Evolutionary conservation across 1,140 invertebrate species (phyloP).

Genomic region (Drosophila suzukii): DNA sequence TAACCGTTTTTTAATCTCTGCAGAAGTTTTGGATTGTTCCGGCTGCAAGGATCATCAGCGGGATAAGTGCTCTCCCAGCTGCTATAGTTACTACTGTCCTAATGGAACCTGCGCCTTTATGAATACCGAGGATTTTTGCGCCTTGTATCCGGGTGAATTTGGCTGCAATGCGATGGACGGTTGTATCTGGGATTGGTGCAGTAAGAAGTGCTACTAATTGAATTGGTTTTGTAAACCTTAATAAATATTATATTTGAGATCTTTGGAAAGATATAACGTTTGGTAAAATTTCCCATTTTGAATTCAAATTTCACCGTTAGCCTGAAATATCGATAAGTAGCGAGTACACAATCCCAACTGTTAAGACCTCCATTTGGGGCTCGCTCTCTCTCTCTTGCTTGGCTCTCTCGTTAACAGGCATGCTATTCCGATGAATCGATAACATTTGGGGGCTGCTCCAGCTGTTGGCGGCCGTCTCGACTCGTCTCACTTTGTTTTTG

Average conservation of each 20-base stretch:
- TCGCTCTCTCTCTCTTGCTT: not conserved
- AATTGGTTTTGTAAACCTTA: not conserved
- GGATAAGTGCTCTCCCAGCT: slow-evolving; percentile 53
- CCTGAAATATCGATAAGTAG: not conserved
- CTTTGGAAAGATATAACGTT: not conserved
- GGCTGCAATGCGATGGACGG: slow-evolving; percentile 60
- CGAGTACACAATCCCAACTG: not conserved
- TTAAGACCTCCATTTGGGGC: not conserved
- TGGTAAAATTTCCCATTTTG: not conserved
- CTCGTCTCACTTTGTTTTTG: slow-evolving; percentile 11
- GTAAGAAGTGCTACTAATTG: slow-evolving; percentile 36
- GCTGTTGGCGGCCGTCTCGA: slow-evolving; percentile 1
- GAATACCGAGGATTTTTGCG: slow-evolving; percentile 58
- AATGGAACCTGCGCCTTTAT: slow-evolving; percentile 46
- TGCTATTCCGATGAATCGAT: slow-evolving; percentile 1
- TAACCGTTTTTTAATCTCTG: not conserved
- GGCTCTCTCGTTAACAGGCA: not conserved
- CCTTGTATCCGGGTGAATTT: slow-evolving; percentile 55
- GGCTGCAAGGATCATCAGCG: slow-evolving; percentile 53
- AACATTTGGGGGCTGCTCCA: not conserved
- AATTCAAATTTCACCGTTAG: not conserved
- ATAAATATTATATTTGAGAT: not conserved
- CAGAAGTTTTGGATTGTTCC: slow-evolving; percentile 67
- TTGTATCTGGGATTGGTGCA: slow-evolving; percentile 72
- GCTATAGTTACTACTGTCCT: slow-evolving; percentile 68